These are phyloP conservation scores for Macrotrachela quadricornifera DNA, from an alignment of 1,140 invertebrate species.

Conservation along the genomic window DNA sequence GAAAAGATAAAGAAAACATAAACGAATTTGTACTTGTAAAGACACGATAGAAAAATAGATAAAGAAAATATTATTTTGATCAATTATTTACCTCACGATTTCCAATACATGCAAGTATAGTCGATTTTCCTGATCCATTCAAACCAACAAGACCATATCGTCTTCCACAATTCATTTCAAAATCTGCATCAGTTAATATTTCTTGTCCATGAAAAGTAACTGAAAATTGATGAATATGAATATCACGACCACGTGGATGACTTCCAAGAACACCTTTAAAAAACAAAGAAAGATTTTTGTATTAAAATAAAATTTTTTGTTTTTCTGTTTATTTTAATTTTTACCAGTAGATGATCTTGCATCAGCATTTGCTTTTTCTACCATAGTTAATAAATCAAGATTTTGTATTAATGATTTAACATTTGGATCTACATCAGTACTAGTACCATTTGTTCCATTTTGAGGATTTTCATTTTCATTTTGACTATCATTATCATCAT, in stretches of 20 bases:
- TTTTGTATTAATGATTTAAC: too few species aligned
- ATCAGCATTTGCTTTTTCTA: slow-evolving; percentile 3
- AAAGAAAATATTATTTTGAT: too few species aligned
- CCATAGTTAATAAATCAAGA: neutral
- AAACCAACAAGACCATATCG: slow-evolving; percentile 84
- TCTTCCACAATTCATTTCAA: slow-evolving; percentile 86
- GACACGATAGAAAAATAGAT: too few species aligned
- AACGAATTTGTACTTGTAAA: too few species aligned
- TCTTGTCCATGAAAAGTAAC: slow-evolving; percentile 94
- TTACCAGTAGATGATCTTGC: neutral
- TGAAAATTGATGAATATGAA: slow-evolving; percentile 89
- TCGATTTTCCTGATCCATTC: slow-evolving; percentile 59
- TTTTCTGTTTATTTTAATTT: too few species aligned
- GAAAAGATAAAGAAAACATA: neutral
- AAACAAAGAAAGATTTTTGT: too few species aligned
- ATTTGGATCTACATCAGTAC: too few species aligned
- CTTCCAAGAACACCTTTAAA: slow-evolving; percentile 57
- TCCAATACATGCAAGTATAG: neutral
- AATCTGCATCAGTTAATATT: slow-evolving; percentile 73
- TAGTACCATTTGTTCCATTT: too few species aligned
- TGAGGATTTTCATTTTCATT: too few species aligned
- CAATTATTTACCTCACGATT: neutral
- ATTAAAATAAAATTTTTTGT: too few species aligned
- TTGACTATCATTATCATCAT: too few species aligned
- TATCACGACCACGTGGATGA: slow-evolving; percentile 75